Evolutionary conservation across 2,113 vertebrate species (phyloP), one percentile per base, ranked within the genome.

Genomic region (Notarius lentiginosus): DNA sequence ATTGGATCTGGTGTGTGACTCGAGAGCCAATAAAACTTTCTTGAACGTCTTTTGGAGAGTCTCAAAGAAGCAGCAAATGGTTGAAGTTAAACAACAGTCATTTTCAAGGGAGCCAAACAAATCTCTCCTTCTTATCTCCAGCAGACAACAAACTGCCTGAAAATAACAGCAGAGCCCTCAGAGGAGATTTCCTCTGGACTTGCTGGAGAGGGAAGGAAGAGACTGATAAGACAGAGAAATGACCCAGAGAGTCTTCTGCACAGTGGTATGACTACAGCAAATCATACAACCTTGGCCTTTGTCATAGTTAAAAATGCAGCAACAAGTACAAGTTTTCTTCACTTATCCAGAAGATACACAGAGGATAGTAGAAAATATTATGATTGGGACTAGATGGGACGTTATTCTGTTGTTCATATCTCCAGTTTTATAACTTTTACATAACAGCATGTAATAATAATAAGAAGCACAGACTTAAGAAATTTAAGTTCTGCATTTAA

Each of bases 121-220:
- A 93, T 93, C 90, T 89, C 10, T 47, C 89, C 61, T 86, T 86
- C 85, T 88, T 89, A 94, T 95, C 94, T 92, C 85, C 34, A 75
- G 90, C 89, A 81, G 91, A 92, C 84, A 79, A 92, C 91, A 91
- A 93, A 91, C 87, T 88, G 89, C 91, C 90, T 86, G 89, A 93
- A 93, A 95, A 94, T 91, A 95, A 94, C 93, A 94, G 93, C 91
- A 92, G 87, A 88, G 83, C 86, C 77, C 83, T 83, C 20, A 82
- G 76, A 91, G 89, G 87, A 90, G 73, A 93, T 92, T 94, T 95
- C 94, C 94, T 94, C 90, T 91, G 84, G 86, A 84, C 75, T 51
- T 0, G 34, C 81, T 73, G 11, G 83, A 86, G 84, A 88, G 91
- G 80, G 66, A 87, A 82, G 80, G 55, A 79, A 79, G 82, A 84